Percentiles rank a stretch among this genome's conserved stretches.
phyloP scores from a whole-genome alignment of 2,888 invertebrate genomes.

The Cryptops parisi region DNA sequence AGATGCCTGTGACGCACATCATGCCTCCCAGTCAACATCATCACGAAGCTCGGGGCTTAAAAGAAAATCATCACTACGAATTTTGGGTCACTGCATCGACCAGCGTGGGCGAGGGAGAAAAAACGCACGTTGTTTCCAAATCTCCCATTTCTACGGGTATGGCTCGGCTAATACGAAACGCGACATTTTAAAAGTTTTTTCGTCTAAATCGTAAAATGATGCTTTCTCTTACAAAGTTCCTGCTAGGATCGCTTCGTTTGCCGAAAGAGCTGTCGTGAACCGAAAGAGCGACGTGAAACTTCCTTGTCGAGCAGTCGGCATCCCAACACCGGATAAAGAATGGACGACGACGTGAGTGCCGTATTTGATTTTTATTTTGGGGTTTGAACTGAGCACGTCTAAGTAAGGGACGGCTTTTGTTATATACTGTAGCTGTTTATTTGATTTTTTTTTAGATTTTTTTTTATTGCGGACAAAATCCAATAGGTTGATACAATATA shows the following conservation, averaged over 20 bases:
- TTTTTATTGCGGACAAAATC: not conserved
- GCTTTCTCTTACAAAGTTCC: too few species aligned
- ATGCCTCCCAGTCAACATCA: slow-evolving; percentile 17
- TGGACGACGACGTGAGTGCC: slow-evolving; percentile 40
- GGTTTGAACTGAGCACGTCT: too few species aligned
- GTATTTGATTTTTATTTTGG: too few species aligned
- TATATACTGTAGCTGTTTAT: too few species aligned
- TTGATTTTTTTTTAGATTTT: too few species aligned
- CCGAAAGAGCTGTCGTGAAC: slow-evolving; percentile 64
- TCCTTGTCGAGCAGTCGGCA: slow-evolving; percentile 85
- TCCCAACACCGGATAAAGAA: slow-evolving; percentile 72
- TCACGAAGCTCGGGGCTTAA: slow-evolving; percentile 16
- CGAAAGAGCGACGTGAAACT: slow-evolving; percentile 88
- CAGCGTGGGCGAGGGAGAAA: slow-evolving; percentile 15
- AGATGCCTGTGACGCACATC: not conserved
- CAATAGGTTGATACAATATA: too few species aligned
- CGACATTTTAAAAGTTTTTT: too few species aligned
- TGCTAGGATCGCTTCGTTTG: slow-evolving; percentile 88
- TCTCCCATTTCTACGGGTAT: slow-evolving; percentile 17
- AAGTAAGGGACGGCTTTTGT: too few species aligned
- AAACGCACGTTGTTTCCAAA: slow-evolving; percentile 14
- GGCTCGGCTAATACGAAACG: too few species aligned
- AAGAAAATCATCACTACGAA: slow-evolving; percentile 17
- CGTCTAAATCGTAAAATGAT: too few species aligned
- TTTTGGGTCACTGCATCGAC: slow-evolving; percentile 18